Percentiles rank a stretch among this genome's conserved stretches.
Evolutionary conservation across 2,113 vertebrate genomes (phyloP).

Genomic region (Callithrix jacchus): DNA sequence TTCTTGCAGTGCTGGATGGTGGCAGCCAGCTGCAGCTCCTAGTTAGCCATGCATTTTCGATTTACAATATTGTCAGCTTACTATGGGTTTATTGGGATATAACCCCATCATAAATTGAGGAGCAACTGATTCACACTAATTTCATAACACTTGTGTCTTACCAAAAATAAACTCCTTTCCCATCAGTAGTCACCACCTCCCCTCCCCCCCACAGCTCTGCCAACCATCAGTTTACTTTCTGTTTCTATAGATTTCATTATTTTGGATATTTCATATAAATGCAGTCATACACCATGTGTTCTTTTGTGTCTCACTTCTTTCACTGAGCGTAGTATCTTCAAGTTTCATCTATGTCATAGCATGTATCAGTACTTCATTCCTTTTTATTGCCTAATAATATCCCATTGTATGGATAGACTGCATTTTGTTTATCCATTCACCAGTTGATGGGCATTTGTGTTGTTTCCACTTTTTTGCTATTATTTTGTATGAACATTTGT

Average conservation of each 20-base stretch:
- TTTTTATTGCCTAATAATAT: constrained; percentile 33
- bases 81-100: background rate
- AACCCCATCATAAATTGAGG: background rate
- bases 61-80: background rate
- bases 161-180: background rate
- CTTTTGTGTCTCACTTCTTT: constrained; percentile 28
- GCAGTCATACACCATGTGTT: background rate
- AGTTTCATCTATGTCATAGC: background rate
- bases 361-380: background rate
- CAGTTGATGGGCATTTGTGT: background rate
- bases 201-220: background rate
- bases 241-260: background rate
- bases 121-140: background rate
- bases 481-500: background rate
- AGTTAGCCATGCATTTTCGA: background rate
- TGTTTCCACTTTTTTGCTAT: background rate
- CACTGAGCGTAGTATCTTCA: background rate
- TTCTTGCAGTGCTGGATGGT: background rate
- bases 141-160: constrained; percentile 36
- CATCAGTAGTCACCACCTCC: background rate
- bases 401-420: background rate
- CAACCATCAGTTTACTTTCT: background rate
- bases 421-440: background rate
- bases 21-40: background rate
- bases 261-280: background rate